Conservation (phyloP, 23 tunicate species). For the Oikopleura vanhoeffeni region DNA sequence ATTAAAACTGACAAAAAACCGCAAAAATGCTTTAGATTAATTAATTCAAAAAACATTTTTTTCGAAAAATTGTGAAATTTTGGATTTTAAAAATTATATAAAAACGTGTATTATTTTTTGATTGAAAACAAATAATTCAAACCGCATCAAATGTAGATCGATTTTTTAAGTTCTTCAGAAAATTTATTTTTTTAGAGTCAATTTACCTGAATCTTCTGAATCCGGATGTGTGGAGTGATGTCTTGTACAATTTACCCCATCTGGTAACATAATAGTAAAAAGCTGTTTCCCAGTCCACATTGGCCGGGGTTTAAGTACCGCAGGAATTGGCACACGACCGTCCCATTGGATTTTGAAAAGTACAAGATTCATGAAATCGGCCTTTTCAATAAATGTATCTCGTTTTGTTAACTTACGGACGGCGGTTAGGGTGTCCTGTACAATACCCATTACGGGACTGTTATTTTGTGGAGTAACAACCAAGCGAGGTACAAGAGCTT, state of each 20-base stretch:
- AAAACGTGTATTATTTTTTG: too few relatives aligned
- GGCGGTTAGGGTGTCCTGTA: conserved; percentile 95
- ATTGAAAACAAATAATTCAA: too few relatives aligned
- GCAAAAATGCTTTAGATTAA: too few relatives aligned
- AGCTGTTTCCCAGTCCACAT: conserved; percentile 99
- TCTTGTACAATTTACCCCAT: conserved; percentile 89
- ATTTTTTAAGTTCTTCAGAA: too few relatives aligned
- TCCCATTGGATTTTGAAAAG: conserved; percentile 82
- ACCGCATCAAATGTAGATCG: too few relatives aligned
- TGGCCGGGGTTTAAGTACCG: conserved; percentile 88
- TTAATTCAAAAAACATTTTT: too few relatives aligned
- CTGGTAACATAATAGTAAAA: conserved; percentile 77
- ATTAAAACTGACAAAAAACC: too few relatives aligned
- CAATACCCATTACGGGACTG: conserved; percentile 99
- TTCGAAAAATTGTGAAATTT: too few relatives aligned
- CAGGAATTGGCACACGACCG: conserved; percentile 82
- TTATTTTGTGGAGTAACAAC: conserved; percentile 92
- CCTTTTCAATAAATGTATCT: conserved; percentile 75
- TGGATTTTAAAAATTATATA: too few relatives aligned
- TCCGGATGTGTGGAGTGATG: conserved; percentile 97
- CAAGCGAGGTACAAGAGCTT: conserved; percentile 85
- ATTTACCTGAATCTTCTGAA: conserved; percentile 77
- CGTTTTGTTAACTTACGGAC: conserved; percentile 96
- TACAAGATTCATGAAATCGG: conserved; percentile 76
- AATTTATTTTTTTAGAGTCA: too few relatives aligned